Base-by-base conservation (phyloP, 2,888 invertebrate species). In the Apamea crenata region DNA sequence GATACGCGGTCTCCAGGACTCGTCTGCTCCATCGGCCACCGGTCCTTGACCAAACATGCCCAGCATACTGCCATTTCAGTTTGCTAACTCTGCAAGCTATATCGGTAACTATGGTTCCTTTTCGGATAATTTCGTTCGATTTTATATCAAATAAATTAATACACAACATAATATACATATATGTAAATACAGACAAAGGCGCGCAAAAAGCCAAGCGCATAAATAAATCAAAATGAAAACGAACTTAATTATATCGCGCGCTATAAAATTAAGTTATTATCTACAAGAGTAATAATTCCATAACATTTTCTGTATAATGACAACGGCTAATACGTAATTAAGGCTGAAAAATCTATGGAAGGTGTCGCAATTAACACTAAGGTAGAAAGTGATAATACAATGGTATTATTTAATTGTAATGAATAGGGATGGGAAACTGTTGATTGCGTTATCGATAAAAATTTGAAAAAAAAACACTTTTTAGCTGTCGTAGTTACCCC, bases 251-350 rank as follows among this genome's bases (percentile, higher is more conserved):
- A 74, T 77, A 74, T 70, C 32, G 0, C 40, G 10, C 18, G 16
- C 29, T 61, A 70, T 78, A 70, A 74, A 82, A 87, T 88, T 74
- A 88, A 86, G 87, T 87, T 68, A 88, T 87, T 84, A 87, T 32
- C 61, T 21, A 61, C 36, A 68, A 61, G 53, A 32, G 36, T 78
- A 74, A 80, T 82, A 80, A 88, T 81, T 70, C 29, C 56, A 79
- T 80, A 40, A 61, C 53, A 79, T 70, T 73, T 65, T 53, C 81
- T 0, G n/a, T 65, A 77, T 87, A 88, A 88, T 87, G 61, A 74
- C 67, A 66, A 53, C 40, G 53, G 44, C 56, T 83, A 69, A 80
- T 81, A 71, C 73, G 59, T 84, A 74, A 88, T 88, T 87, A 88
- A 3, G 36, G 70, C 61, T 81, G 80, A 84, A 71, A 88, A 85